A percentile compares a stretch with the other conserved stretches of the same genome.
These are phyloP conservation scores for Zenarchopterus dispar DNA, from an alignment of 2,797 vertebrate species.

Conservation along the genomic window DNA sequence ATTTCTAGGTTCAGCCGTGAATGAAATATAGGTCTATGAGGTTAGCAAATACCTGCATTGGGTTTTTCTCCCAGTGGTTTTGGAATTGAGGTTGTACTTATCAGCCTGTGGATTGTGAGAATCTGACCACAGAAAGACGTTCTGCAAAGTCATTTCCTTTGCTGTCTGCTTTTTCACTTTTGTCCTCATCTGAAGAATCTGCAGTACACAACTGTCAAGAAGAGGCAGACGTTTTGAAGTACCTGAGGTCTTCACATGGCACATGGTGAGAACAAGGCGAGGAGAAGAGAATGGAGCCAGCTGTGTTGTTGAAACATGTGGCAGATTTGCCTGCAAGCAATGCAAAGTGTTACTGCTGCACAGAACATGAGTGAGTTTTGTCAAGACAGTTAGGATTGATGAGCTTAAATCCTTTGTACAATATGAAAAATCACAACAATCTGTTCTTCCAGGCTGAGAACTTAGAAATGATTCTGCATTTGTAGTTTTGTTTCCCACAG, in stretches of 20 bases:
- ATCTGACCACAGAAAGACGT: conserved; percentile 21
- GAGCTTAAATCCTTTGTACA: conserved; percentile 6
- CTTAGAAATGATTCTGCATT: not conserved
- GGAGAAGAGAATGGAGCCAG: conserved; percentile 45
- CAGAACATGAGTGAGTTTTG: conserved; percentile 47
- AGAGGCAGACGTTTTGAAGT: conserved; percentile 41
- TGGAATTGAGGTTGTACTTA: too few relatives aligned
- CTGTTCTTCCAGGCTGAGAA: conserved; percentile 8
- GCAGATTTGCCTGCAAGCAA: conserved; percentile 60
- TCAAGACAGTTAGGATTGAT: conserved; percentile 25
- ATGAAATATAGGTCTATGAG: too few relatives aligned
- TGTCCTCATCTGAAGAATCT: conserved; percentile 48
- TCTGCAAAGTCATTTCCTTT: conserved; percentile 31
- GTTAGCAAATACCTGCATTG: too few relatives aligned
- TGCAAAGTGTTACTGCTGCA: conserved; percentile 49
- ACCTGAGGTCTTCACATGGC: conserved; percentile 58
- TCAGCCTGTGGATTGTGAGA: not conserved
- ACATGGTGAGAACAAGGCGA: conserved; percentile 53
- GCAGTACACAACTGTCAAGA: conserved; percentile 43
- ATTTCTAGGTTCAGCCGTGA: too few relatives aligned
- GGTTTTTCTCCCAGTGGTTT: too few relatives aligned
- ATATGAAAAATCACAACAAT: conserved; percentile 9
- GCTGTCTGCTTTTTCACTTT: conserved; percentile 20
- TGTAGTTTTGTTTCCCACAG: conserved; percentile 3
- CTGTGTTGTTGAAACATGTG: conserved; percentile 69